Percentiles rank a stretch among this genome's conserved stretches.
Conservation (phyloP, 2,797 vertebrate species). For the Rhodeus uyekii region DNA sequence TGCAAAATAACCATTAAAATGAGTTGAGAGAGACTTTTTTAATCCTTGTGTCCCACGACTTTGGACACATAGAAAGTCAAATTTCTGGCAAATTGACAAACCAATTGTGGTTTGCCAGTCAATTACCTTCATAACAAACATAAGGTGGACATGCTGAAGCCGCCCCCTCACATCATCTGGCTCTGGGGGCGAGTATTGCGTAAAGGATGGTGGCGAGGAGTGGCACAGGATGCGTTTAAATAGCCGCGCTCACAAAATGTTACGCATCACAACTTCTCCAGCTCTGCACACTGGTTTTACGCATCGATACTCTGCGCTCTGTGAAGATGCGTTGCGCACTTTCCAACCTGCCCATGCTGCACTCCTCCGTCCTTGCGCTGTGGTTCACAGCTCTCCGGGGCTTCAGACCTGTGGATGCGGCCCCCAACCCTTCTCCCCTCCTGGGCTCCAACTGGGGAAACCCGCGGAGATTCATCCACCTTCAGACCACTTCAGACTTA, state of each 20-base stretch:
- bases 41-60: background rate
- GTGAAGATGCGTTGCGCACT: slow-evolving; percentile 34
- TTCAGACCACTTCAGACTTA: slow-evolving; percentile 87
- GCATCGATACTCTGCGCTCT: background rate
- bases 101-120: slow-evolving; percentile 48
- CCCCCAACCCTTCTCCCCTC: slow-evolving; percentile 85
- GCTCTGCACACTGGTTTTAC: slow-evolving; percentile 7
- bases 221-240: slow-evolving; percentile 79
- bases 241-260: slow-evolving; percentile 68
- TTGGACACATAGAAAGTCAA: slow-evolving; percentile 11
- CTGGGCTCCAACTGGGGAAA: slow-evolving; percentile 86
- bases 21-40: background rate
- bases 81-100: slow-evolving; percentile 15
- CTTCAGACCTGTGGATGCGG: slow-evolving; percentile 65
- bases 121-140: slow-evolving; percentile 69
- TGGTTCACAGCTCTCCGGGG: slow-evolving; percentile 71
- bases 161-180: slow-evolving; percentile 70
- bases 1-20: too few relatives aligned
- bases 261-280: slow-evolving; percentile 67
- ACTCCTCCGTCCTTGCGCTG: slow-evolving; percentile 66
- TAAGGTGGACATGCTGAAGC: slow-evolving; percentile 45
- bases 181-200: slow-evolving; percentile 75
- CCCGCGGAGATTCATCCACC: slow-evolving; percentile 83
- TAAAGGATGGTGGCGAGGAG: slow-evolving; percentile 65
- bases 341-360: slow-evolving; percentile 35